Conservation (phyloP, 1,140 invertebrate genomes). For the Zeugodacus cucurbitae region DNA sequence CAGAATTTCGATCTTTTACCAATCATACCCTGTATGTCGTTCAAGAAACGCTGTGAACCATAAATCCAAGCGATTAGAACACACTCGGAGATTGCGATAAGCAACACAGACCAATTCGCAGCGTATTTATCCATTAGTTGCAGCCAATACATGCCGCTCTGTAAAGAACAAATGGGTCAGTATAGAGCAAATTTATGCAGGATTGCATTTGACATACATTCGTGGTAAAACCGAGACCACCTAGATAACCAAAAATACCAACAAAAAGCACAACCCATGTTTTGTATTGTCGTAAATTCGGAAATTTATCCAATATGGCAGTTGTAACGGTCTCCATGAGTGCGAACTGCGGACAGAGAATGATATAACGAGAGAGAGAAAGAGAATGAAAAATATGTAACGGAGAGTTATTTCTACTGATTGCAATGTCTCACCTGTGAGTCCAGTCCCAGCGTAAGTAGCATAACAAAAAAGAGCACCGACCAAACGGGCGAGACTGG, state of each 20-base stretch:
- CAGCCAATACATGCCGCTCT: conserved; percentile 86
- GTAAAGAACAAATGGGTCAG: not conserved
- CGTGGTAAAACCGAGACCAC: conserved; percentile 81
- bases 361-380: not conserved
- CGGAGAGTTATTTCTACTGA: not conserved
- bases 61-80: conserved; percentile 85
- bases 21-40: conserved; percentile 84
- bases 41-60: conserved; percentile 82
- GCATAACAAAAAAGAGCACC: conserved; percentile 86
- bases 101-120: conserved; percentile 85
- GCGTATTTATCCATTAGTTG: conserved; percentile 89
- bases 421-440: conserved; percentile 70
- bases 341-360: conserved; percentile 72
- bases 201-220: conserved; percentile 70
- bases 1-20: conserved; percentile 76
- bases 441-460: conserved; percentile 80
- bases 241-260: conserved; percentile 78
- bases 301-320: conserved; percentile 81
- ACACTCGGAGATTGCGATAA: conserved; percentile 84
- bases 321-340: conserved; percentile 85
- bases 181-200: not conserved
- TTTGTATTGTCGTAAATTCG: conserved; percentile 77
- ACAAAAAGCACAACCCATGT: conserved; percentile 76
- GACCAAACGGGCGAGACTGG: conserved; percentile 87
- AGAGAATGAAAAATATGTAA: not conserved